Evolutionary conservation across 2,888 invertebrate genomes (phyloP), one percentile per base, ranked within the genome.

Genomic region (Callinectes sapidus): DNA sequence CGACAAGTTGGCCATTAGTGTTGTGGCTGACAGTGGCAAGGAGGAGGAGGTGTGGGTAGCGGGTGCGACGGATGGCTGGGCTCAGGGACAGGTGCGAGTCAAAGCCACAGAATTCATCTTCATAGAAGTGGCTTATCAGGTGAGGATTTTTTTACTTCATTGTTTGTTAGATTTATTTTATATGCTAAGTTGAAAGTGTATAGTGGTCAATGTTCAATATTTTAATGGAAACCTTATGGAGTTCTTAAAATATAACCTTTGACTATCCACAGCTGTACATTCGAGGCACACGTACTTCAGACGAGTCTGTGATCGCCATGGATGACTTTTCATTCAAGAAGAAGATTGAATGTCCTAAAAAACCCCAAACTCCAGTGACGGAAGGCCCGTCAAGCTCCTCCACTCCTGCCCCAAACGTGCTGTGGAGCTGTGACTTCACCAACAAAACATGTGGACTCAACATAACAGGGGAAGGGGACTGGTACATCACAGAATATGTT

Each of bases 241-340:
- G 0, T 2, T 61, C 18, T 61, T 23, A 61, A 23, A 61, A 61
- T 61, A 61, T 5, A 2, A 28, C 8, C 32, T 54, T 54, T n/a
- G 16, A 39, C 23, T 32, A 10, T 77, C 35, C n/a, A 14, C 81
- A 91, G 91, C 81, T 91, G 6, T 88, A 91, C 89, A 88, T 91
- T 54, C 87, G 71, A 18, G 91, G 88, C 23, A 71, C 28, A 32
- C 35, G 89, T 14, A 89, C n/a, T 8, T 71, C 71, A 71, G n/a
- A 28, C n/a, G 10, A n/a, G 71, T 71, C n/a, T 71, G 28, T 42
- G 32, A 55, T 90, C n/a, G 89, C 91, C 39, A 6, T 91, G 32
- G 92, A 92, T 77, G 91, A 92, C 66, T 89, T 92, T 61, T 35
- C 13, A 23, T 92, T 90, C 66, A n/a, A 81, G 89, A 55, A 54